Percentiles rank a stretch among this genome's conserved stretches.
phyloP scores from a whole-genome alignment of 1,140 invertebrate genomes.

The Venturia canescens region DNA sequence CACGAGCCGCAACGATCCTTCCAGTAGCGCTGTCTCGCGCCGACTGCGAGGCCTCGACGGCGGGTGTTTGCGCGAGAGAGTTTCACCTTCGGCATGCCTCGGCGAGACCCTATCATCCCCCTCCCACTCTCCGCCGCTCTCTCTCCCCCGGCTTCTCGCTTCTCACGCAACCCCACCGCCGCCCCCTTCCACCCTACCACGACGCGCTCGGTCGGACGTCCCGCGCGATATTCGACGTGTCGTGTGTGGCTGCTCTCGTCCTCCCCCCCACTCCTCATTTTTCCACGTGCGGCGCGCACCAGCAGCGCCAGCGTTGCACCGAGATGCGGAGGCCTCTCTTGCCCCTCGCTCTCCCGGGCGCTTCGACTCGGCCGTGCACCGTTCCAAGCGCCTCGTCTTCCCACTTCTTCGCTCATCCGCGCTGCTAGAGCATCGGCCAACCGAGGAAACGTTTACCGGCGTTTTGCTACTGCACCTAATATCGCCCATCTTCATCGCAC shows the following conservation, averaged over 20 bases:
- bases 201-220: slow-evolving; percentile 18
- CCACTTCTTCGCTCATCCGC: background rate
- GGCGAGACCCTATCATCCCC: slow-evolving; percentile 56
- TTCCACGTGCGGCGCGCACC: slow-evolving; percentile 40
- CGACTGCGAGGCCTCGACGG: slow-evolving; percentile 69
- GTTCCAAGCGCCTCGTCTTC: background rate
- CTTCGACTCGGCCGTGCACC: background rate
- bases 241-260: slow-evolving; percentile 1
- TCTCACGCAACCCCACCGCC: slow-evolving; percentile 6
- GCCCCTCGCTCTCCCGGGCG: background rate
- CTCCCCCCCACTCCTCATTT: background rate
- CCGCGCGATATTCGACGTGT: slow-evolving; percentile 39
- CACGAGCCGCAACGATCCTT: slow-evolving; percentile 63
- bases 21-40: slow-evolving; percentile 75
- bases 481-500: background rate
- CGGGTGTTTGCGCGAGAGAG: slow-evolving; percentile 63
- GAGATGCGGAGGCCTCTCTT: background rate
- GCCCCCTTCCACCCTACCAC: slow-evolving; percentile 23
- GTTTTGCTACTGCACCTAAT: slow-evolving; percentile 10
- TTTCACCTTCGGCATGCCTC: slow-evolving; percentile 68
- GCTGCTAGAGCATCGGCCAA: slow-evolving; percentile 14
- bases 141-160: slow-evolving; percentile 16
- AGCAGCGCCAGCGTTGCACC: slow-evolving; percentile 9
- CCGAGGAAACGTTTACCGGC: slow-evolving; percentile 17
- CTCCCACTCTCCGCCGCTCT: slow-evolving; percentile 22